Evolutionary conservation across 2,888 invertebrate genomes (phyloP).

Genomic region (Xestia rhomboidea): DNA sequence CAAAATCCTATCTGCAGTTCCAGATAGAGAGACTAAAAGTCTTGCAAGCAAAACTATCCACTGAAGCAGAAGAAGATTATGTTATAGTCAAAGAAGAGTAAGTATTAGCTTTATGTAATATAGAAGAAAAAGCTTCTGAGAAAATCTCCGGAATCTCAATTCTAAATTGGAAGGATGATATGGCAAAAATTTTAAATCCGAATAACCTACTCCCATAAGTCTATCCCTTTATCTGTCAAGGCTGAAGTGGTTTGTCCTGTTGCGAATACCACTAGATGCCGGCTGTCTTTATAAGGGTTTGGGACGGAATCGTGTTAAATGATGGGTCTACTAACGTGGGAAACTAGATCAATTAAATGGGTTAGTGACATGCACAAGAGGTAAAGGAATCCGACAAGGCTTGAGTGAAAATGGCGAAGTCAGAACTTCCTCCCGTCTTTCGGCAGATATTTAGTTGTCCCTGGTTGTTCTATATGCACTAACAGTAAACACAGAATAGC

Average conservation of each 20-base stretch:
- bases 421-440: not conserved
- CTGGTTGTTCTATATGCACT: not conserved
- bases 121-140: not conserved
- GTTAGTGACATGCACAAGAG: not conserved
- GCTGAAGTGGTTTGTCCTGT: slow-evolving; percentile 51
- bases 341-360: slow-evolving; percentile 15
- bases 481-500: not conserved
- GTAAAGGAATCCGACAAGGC: too few relatives aligned
- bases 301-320: slow-evolving; percentile 28
- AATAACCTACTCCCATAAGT: slow-evolving; percentile 36
- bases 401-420: not conserved
- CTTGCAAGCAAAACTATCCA: slow-evolving; percentile 83
- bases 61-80: slow-evolving; percentile 80
- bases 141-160: not conserved
- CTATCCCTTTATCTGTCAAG: slow-evolving; percentile 40
- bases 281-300: slow-evolving; percentile 29
- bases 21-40: slow-evolving; percentile 84
- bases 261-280: slow-evolving; percentile 30
- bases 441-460: not conserved
- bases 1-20: slow-evolving; percentile 84
- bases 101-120: slow-evolving; percentile 69
- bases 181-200: slow-evolving; percentile 25
- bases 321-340: slow-evolving; percentile 30
- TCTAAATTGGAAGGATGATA: not conserved
- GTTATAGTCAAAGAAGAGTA: slow-evolving; percentile 83